Base-by-base conservation (phyloP, 92 coral and sea anemone genomes). In the Palythoa grandis region DNA sequence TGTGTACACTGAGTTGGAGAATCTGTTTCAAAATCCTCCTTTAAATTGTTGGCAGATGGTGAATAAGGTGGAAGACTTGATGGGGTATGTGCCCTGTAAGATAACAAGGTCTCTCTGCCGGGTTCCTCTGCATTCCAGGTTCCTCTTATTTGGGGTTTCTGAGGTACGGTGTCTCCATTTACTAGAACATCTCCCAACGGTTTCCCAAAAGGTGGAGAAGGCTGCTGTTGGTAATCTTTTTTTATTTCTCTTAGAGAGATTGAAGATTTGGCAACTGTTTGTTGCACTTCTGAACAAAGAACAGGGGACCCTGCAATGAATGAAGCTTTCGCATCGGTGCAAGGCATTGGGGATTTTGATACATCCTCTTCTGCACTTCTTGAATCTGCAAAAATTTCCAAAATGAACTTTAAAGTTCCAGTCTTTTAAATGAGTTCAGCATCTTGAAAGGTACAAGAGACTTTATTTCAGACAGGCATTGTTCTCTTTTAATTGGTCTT, bases 1-100 rank as follows among this genome's bases (percentile, higher is more conserved):
- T 76, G 47, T 54, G 66, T 76, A 13, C 82, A 76, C 16, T 78
- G 83, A 66, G 53, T 37, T 8, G 83, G 50, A 16, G 29, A 23
- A 78, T 9, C 56, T 57, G 7, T 43, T 35, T 25, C 69, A 16
- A 35, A 22, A 58, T 57, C 19, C 17, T 38, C 71, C 19, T 37
- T 43, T 8, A 5, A 12, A 29, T 39, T 40, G 52, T 13, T 40
- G 10, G 19, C 22, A 6, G 40, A 20, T 23, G 66, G n/a, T 13
- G 20, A 76, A 75, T 23, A 1, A 72, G 3, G 76, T n/a, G 16
- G 54, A 23, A 17, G 23, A 13, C 72, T 25, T 68, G 35, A 25
- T 23, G 13, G 3, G 53, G 1, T 13, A 10, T 72, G 23, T 72
- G 12, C 23, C 9, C 35, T 48, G 38, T 74, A 24, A 4, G 11